Evolutionary conservation across 92 coral and sea anemone genomes (phyloP).

Genomic region (Palythoa heliodiscus): DNA sequence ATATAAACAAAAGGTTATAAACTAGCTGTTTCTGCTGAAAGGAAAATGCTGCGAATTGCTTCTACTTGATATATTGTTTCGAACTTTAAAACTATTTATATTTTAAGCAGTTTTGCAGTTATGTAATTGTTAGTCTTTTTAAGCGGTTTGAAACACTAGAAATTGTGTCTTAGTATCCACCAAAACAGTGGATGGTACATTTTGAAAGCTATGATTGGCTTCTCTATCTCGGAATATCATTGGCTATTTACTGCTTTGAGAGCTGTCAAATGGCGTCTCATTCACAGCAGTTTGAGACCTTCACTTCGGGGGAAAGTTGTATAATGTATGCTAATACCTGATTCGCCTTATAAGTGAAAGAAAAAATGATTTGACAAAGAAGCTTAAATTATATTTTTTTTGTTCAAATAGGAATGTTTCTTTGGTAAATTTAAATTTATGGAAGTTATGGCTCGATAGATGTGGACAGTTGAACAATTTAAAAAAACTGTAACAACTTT

Average conservation of each 20-base stretch:
- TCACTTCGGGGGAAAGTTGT: neutral
- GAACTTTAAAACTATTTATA: too few species aligned
- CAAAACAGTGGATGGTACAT: neutral
- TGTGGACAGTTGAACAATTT: conserved; percentile 3
- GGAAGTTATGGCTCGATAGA: conserved; percentile 14
- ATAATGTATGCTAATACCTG: neutral
- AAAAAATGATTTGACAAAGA: conserved; percentile 12
- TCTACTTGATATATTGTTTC: too few species aligned
- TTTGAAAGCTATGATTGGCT: neutral
- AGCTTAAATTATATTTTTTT: conserved; percentile 8
- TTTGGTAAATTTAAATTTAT: neutral
- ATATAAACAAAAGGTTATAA: too few species aligned
- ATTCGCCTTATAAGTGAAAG: neutral
- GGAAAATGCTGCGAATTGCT: too few species aligned
- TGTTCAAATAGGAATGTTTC: conserved; percentile 17
- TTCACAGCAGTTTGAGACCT: neutral
- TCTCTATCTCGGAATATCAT: neutral
- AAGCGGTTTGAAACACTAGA: neutral
- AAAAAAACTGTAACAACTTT: neutral
- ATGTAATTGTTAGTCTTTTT: neutral
- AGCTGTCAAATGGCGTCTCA: neutral
- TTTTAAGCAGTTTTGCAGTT: neutral
- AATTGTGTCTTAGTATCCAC: neutral
- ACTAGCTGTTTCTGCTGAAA: too few species aligned
- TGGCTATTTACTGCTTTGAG: conserved; percentile 13